Conservation (phyloP, 2,888 invertebrate species). For the Augochlorella aurata region DNA sequence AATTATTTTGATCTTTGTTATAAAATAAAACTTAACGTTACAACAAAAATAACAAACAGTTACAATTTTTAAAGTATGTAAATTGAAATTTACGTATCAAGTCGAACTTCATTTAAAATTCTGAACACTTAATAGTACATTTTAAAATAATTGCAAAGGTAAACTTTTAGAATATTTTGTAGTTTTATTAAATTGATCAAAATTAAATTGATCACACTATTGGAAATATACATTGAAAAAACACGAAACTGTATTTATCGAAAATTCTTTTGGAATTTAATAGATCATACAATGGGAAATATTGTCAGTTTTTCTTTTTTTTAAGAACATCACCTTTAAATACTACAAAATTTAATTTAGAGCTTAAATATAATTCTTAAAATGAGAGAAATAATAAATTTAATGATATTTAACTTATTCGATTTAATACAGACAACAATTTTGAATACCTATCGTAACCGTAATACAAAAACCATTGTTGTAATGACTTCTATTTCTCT, state of each 20-base stretch:
- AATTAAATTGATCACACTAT: neutral
- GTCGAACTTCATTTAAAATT: conserved; percentile 1
- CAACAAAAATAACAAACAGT: conserved; percentile 13
- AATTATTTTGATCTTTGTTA: conserved; percentile 14
- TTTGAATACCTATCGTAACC: conserved; percentile 62
- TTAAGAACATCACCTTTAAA: conserved; percentile 34
- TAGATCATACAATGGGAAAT: conserved; percentile 23
- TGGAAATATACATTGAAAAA: conserved; percentile 18
- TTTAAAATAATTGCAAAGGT: conserved; percentile 7
- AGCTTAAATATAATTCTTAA: conserved; percentile 74
- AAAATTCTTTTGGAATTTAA: conserved; percentile 30
- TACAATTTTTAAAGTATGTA: conserved; percentile 9
- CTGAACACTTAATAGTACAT: conserved; percentile 14
- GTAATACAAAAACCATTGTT: conserved; percentile 46
- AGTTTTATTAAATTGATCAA: conserved; percentile 1
- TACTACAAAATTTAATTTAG: conserved; percentile 69
- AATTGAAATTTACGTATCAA: conserved; percentile 27
- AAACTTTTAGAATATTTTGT: neutral
- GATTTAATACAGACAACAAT: conserved; percentile 43
- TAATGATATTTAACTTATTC: conserved; percentile 45
- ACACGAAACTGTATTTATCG: conserved; percentile 8
- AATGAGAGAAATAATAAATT: conserved; percentile 51
- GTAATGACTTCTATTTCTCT: conserved; percentile 40
- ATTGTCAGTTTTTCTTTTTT: conserved; percentile 32
- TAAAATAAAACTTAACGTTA: conserved; percentile 17